These are phyloP conservation scores for Heteromurus nitidus DNA, from an alignment of 2,888 invertebrate species.

Conservation along the genomic window DNA sequence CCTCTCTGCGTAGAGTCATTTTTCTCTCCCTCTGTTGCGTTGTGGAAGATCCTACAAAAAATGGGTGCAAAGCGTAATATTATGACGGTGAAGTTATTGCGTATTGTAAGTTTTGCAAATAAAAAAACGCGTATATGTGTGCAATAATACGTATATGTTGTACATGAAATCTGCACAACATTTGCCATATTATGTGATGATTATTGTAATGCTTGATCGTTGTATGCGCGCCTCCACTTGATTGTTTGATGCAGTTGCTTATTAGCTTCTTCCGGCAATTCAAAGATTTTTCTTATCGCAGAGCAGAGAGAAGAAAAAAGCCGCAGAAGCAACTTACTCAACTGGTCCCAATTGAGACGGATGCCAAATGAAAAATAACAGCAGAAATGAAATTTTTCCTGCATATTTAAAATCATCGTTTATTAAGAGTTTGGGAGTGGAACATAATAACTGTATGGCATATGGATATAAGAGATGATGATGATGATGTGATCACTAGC, in stretches of 20 bases:
- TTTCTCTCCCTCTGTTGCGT: no score
- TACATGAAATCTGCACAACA: no score
- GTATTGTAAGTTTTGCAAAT: no score
- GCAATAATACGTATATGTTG: no score
- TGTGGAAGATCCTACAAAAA: no score
- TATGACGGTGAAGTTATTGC: no score
- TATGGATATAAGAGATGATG: no score
- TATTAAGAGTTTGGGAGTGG: constrained; percentile 5
- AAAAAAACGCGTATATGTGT: no score
- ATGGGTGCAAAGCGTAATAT: no score
- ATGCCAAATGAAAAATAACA: neutral
- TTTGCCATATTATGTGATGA: neutral
- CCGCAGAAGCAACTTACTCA: constrained; percentile 37
- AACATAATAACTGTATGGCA: neutral
- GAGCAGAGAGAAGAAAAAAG: constrained; percentile 10
- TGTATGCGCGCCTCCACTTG: constrained; percentile 41
- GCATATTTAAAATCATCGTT: neutral
- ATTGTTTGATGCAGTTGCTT: constrained; percentile 50
- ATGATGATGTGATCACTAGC: neutral
- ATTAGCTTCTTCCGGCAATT: constrained; percentile 58
- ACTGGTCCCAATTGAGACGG: no score
- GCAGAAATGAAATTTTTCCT: neutral
- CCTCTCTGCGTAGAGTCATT: no score
- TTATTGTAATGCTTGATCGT: constrained; percentile 23
- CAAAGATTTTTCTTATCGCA: constrained; percentile 10